Conservation (phyloP, 1,140 invertebrate species). For the Drosophila setifemur region DNA sequence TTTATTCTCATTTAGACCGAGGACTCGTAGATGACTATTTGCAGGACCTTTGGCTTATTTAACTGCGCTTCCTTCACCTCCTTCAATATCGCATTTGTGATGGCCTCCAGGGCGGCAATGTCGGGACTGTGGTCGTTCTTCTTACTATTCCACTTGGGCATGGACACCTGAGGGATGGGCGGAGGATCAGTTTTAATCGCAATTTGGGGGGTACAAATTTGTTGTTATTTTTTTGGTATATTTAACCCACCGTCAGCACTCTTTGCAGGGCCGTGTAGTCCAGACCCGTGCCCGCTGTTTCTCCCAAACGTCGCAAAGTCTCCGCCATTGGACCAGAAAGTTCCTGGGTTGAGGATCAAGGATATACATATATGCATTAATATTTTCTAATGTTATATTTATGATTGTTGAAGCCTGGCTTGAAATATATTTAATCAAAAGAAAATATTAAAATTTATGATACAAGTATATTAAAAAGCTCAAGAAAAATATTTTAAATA, state of each 20-base stretch:
- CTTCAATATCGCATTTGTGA: conserved; percentile 87
- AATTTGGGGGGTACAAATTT: too few relatives aligned
- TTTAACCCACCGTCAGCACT: conserved; percentile 84
- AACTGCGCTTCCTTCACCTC: conserved; percentile 83
- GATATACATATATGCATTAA: too few relatives aligned
- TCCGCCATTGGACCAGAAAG: conserved; percentile 91
- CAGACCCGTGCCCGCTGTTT: conserved; percentile 86
- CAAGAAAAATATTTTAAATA: too few relatives aligned
- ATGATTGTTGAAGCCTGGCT: too few relatives aligned
- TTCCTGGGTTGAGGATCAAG: conserved; percentile 84
- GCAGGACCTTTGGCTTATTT: conserved; percentile 86
- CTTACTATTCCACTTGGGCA: conserved; percentile 83
- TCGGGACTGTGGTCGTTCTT: conserved; percentile 84
- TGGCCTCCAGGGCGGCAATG: conserved; percentile 89
- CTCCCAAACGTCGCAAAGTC: conserved; percentile 88
- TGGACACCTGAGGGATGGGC: conserved; percentile 81
- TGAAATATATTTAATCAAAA: background rate
- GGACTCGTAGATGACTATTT: conserved; percentile 93
- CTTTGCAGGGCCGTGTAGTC: conserved; percentile 88
- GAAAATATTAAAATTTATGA: background rate
- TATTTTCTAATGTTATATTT: too few relatives aligned
- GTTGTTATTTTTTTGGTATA: background rate
- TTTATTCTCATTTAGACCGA: conserved; percentile 84
- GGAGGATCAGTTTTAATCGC: background rate
- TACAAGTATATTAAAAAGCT: too few relatives aligned